These are phyloP conservation scores for Ancistrus triradiatus DNA, from an alignment of 2,113 vertebrate genomes.

Conservation along the genomic window DNA sequence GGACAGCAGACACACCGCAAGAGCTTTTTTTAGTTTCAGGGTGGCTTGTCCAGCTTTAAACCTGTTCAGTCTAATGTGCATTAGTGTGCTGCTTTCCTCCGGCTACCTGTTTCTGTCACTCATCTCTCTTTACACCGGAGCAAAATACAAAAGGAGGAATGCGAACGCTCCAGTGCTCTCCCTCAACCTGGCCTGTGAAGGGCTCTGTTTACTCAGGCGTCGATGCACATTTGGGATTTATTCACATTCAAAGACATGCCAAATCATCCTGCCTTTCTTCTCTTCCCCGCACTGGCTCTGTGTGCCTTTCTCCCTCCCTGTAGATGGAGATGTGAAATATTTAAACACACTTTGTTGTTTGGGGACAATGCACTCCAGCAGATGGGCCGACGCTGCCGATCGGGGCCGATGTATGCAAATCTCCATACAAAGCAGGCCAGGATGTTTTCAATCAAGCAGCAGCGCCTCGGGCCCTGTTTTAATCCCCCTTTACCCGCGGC, in stretches of 20 bases:
- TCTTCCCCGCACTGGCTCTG: slow-evolving; percentile 46
- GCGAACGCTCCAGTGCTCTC: slow-evolving; percentile 60
- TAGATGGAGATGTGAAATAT: slow-evolving; percentile 80
- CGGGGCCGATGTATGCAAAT: slow-evolving; percentile 84
- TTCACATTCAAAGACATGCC: slow-evolving; percentile 73
- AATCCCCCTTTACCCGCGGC: slow-evolving; percentile 87
- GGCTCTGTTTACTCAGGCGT: slow-evolving; percentile 68
- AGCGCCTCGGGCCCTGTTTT: slow-evolving; percentile 91
- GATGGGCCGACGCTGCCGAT: slow-evolving; percentile 85
- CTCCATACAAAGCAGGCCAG: slow-evolving; percentile 88
- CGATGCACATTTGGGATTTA: slow-evolving; percentile 72
- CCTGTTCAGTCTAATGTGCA: neutral
- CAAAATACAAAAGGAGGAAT: slow-evolving; percentile 53
- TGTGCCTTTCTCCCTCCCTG: slow-evolving; percentile 57
- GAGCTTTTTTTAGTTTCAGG: neutral
- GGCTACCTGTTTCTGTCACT: slow-evolving; percentile 25
- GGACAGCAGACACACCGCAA: neutral
- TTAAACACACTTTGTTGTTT: slow-evolving; percentile 85
- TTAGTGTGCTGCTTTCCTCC: neutral
- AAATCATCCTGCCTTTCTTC: slow-evolving; percentile 63
- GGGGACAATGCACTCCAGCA: slow-evolving; percentile 83
- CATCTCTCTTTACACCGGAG: slow-evolving; percentile 12
- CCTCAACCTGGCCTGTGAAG: slow-evolving; percentile 59
- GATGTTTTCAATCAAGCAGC: slow-evolving; percentile 90
- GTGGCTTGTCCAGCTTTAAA: neutral